Percentiles rank a stretch among this genome's conserved stretches.
Conservation (phyloP, 1,140 invertebrate species). For the Chrysomallon squamiferum region DNA sequence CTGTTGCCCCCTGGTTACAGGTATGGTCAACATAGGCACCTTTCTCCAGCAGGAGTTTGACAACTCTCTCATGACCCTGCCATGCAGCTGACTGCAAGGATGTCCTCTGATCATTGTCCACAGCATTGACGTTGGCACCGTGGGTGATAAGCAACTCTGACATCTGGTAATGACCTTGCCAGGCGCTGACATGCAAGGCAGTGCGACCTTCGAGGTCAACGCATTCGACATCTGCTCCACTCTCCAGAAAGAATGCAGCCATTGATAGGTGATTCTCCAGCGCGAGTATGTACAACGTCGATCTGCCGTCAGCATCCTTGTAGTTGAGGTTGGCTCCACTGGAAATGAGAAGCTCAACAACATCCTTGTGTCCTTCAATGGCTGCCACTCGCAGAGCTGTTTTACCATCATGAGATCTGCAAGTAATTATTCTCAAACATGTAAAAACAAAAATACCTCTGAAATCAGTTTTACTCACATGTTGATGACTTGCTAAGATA, state of each 20-base stretch:
- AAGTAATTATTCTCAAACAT: too few relatives aligned
- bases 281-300: constrained; percentile 89
- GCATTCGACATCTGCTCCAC: constrained; percentile 79
- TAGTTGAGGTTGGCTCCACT: constrained; percentile 87
- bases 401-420: constrained; percentile 83
- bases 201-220: constrained; percentile 90
- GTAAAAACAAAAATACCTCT: too few relatives aligned
- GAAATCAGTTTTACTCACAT: too few relatives aligned
- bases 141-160: constrained; percentile 81
- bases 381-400: constrained; percentile 84
- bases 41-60: constrained; percentile 72
- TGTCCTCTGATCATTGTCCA: constrained; percentile 87
- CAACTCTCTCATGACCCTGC: constrained; percentile 88
- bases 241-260: constrained; percentile 75
- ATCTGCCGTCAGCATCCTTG: constrained; percentile 89
- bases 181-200: constrained; percentile 89
- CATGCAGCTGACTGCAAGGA: constrained; percentile 93
- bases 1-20: constrained; percentile 94
- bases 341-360: constrained; percentile 62
- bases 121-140: constrained; percentile 82
- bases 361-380: constrained; percentile 82
- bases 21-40: constrained; percentile 84
- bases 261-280: constrained; percentile 86
- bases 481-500: too few relatives aligned
- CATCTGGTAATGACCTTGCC: constrained; percentile 92